These are phyloP conservation scores for Setipinna tenuifilis DNA, from an alignment of 2,797 vertebrate species.

Conservation along the genomic window DNA sequence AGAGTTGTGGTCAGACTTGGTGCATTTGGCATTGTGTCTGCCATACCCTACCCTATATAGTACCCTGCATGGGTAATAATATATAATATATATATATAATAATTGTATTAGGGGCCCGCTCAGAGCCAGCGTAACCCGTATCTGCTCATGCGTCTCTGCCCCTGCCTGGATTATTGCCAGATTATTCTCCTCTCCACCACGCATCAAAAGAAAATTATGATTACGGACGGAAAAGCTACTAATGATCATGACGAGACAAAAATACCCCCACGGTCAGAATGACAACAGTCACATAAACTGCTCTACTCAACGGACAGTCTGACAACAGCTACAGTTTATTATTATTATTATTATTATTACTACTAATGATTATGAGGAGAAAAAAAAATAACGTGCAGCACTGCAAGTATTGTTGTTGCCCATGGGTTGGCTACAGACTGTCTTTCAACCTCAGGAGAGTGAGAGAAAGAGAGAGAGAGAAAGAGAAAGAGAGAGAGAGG, in stretches of 20 bases:
- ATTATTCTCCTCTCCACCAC: not conserved
- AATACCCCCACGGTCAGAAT: too few species aligned
- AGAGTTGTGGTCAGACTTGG: too few species aligned
- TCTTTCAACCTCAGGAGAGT: too few species aligned
- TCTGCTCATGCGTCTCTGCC: slow-evolving; percentile 28
- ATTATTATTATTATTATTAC: too few species aligned
- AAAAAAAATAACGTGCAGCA: not conserved
- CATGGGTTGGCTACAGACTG: too few species aligned
- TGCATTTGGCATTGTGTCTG: not conserved
- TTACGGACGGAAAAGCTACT: not conserved
- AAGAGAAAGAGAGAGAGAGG: too few species aligned
- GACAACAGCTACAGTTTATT: too few species aligned
- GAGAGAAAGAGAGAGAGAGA: too few species aligned
- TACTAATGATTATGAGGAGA: not conserved
- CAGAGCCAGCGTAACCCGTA: not conserved
- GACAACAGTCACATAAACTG: too few species aligned
- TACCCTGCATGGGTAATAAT: not conserved
- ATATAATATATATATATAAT: too few species aligned
- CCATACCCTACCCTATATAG: not conserved
- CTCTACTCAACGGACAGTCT: too few species aligned
- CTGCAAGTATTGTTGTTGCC: not conserved
- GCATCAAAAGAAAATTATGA: not conserved
- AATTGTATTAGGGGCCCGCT: not conserved
- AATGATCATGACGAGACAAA: not conserved
- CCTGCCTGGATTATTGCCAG: not conserved